Base-by-base conservation (phyloP, 2,113 vertebrate genomes). In the Peromyscus californicus region DNA sequence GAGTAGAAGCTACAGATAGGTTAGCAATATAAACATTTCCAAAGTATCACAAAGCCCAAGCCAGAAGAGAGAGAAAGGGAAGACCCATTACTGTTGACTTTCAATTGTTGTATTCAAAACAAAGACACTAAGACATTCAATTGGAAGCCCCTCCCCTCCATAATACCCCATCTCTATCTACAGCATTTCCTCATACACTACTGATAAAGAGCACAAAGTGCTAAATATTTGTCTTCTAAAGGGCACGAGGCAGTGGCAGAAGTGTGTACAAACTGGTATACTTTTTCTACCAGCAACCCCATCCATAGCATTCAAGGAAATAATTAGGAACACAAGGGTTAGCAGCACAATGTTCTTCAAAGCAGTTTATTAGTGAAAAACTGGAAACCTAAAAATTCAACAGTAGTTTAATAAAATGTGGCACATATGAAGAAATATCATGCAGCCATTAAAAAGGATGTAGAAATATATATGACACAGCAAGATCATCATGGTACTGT, bases 331-430 rank as follows among this genome's bases (percentile, higher is more conserved):
- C 29, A 96, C 42, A 95, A 54, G 54, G 95, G 69, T 91, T 93
- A 90, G 74, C 75, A 94, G 94, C 93, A 93, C 89, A 83, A 57
- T 85, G 54, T 96, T 95, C 78, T 96, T 97, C 70, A 97, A 96
- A 97, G 90, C 69, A 92, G 86, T 98, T 98, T 98, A 98, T 98
- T 98, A 98, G 94, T 96, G 96, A 96, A 98, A 97, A 96, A 88
- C 26, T 96, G 79, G 48, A 96, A 98, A 96, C 95, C 96, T 98
- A 96, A 94, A 97, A 97, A 92, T 96, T 85, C 51, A 93, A 97
- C 94, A 95, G 72, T 57, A 83, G 70, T 96, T 96, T 91, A 96
- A 95, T 96, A 96, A 97, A 96, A 95, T 74, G 95, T 97, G 97
- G 97, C 95, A 97, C 97, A 97, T 74, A 90, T 24, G 79, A 97